Base-by-base conservation (phyloP, 2,888 invertebrate species). In the Dyspetes luteomarginatus region DNA sequence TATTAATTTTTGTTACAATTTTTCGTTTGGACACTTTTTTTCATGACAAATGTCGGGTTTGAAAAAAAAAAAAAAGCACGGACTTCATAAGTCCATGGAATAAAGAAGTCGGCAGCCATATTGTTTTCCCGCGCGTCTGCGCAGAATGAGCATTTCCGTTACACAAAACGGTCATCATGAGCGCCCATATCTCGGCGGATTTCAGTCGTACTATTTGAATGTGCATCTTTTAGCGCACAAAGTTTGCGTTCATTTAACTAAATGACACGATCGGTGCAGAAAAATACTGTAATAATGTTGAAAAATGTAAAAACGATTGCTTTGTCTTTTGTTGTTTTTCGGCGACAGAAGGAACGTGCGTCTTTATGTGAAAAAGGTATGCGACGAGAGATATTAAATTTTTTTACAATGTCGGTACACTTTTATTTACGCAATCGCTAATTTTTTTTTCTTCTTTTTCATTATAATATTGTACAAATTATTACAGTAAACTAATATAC, bases 401-500 rank as follows among this genome's bases (percentile, higher is more conserved):
- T 71, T 50, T 81, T 85, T 90, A 91, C 90, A 91, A 91, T 91
- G 90, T 90, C 89, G 91, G 89, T 91, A 91, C 88, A 90, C 90
- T 91, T n/a, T 91, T 92, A 91, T 91, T 91, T 81, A 88, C 86
- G 85, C 86, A 88, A 88, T 86, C 84, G 85, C 86, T 87, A 88
- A 84, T 85, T 83, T 85, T 86, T 84, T 84, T 86, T 71, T 50
- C 65, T 64, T 67, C 55, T 68, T 65, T 84, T 85, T 91, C 90
- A 89, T 90, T 74, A 89, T 90, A 88, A 90, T 91, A 91, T 91
- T 91, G 90, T 91, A 92, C 91, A 91, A 92, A 92, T 91, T 89
- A 91, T 91, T 91, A 92, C 91, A 91, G 88, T 90, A 90, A 91
- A 91, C 88, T 89, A 90, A 69, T 89, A 90, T 90, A 86, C 88